Evolutionary conservation across 2,888 invertebrate species (phyloP).

Genomic region (Rhimphoctona megacephalus): DNA sequence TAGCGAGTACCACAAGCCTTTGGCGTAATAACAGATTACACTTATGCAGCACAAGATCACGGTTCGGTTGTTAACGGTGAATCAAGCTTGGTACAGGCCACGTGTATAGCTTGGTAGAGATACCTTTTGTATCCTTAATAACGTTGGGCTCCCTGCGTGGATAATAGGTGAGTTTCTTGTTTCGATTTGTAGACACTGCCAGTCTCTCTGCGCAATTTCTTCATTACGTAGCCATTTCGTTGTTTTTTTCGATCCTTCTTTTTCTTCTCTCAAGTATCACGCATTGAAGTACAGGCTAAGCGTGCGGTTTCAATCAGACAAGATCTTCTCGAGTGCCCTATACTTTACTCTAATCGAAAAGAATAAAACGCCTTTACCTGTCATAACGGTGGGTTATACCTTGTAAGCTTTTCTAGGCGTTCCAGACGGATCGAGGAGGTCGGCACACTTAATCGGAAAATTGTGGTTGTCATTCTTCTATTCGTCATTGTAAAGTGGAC

Average conservation of each 20-base stretch:
- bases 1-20: slow-evolving; percentile 15
- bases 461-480: slow-evolving; percentile 46
- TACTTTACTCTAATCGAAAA: slow-evolving; percentile 59
- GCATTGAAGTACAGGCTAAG: slow-evolving; percentile 16
- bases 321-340: not conserved
- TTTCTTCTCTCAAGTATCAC: slow-evolving; percentile 16
- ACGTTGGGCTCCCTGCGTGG: slow-evolving; percentile 22
- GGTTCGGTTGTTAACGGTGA: slow-evolving; percentile 54
- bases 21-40: slow-evolving; percentile 57
- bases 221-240: not conserved
- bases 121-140: slow-evolving; percentile 44
- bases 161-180: slow-evolving; percentile 27
- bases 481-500: slow-evolving; percentile 29
- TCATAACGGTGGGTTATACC: slow-evolving; percentile 17
- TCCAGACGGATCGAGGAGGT: not conserved
- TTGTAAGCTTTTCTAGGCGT: slow-evolving; percentile 22
- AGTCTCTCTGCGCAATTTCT: slow-evolving; percentile 12
- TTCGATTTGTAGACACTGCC: slow-evolving; percentile 16
- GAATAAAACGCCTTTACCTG: slow-evolving; percentile 52
- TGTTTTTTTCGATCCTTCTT: not conserved
- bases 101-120: slow-evolving; percentile 6
- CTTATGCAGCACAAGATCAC: slow-evolving; percentile 26
- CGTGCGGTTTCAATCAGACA: slow-evolving; percentile 40
- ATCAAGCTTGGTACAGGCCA: slow-evolving; percentile 27
- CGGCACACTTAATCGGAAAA: slow-evolving; percentile 56